phyloP scores from a whole-genome alignment of 2,888 invertebrate genomes.

The Helleia helle region DNA sequence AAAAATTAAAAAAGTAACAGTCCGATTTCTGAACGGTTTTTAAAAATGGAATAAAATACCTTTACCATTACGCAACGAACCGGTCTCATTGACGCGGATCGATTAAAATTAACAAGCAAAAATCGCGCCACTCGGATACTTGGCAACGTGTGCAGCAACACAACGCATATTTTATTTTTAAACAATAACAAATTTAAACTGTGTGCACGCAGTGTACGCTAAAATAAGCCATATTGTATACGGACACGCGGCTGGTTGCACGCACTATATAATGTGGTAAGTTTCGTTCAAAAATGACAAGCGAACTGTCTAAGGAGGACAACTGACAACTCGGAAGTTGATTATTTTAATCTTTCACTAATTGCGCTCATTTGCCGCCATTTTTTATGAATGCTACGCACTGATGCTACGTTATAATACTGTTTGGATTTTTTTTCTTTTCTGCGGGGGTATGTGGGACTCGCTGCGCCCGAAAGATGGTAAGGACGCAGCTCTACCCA shows the following conservation, averaged over 20 bases:
- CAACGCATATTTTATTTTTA: conserved; percentile 6
- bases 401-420: no score
- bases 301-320: neutral
- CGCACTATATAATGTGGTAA: no score
- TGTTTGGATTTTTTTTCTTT: no score
- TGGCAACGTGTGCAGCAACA: conserved; percentile 10
- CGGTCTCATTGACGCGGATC: neutral
- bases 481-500: no score
- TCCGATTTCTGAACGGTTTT: neutral
- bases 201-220: neutral
- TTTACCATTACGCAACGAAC: neutral
- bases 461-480: no score
- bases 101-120: conserved; percentile 10
- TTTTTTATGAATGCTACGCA: no score
- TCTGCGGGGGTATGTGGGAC: no score
- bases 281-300: neutral
- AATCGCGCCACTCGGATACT: conserved; percentile 8
- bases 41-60: neutral
- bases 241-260: neutral
- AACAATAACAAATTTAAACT: conserved; percentile 2
- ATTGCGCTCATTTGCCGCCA: no score
- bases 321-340: conserved; percentile 1
- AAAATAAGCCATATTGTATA: neutral
- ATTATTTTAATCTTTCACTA: neutral
- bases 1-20: no score